A percentile compares a stretch with the other conserved stretches of the same genome.
These are phyloP conservation scores for Lepus europaeus DNA, from an alignment of 2,113 vertebrate species.

Conservation along the genomic window DNA sequence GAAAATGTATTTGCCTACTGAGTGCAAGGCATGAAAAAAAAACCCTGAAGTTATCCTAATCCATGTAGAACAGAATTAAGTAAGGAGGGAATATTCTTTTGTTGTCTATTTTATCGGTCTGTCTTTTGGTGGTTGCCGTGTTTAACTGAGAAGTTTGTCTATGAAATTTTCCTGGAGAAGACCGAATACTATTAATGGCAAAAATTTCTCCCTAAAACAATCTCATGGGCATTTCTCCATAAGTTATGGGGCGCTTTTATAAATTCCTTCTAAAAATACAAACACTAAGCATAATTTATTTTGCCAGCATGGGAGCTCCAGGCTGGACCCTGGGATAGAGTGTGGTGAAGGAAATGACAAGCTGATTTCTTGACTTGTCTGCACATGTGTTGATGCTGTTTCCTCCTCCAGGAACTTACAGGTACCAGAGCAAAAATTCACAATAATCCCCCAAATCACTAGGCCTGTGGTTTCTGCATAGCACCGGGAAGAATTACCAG, in stretches of 20 bases:
- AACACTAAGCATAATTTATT: rapidly evolving
- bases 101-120: rapidly evolving
- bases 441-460: no score
- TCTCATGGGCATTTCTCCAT: not conserved
- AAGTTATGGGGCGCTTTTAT: not conserved
- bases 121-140: not conserved
- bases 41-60: not conserved
- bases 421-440: not conserved
- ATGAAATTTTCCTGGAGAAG: not conserved
- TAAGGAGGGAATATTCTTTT: rapidly evolving
- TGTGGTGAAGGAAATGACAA: not conserved
- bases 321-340: rapidly evolving
- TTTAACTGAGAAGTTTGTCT: not conserved
- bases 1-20: not conserved
- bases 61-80: rapidly evolving
- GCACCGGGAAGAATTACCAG: not conserved
- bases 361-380: not conserved
- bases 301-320: not conserved
- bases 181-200: not conserved
- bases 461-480: not conserved
- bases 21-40: not conserved
- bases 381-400: not conserved
- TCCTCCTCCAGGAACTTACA: not conserved
- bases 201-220: not conserved
- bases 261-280: not conserved